Conservation (phyloP, 2,113 vertebrate genomes). For the Xiphophorus hellerii region DNA sequence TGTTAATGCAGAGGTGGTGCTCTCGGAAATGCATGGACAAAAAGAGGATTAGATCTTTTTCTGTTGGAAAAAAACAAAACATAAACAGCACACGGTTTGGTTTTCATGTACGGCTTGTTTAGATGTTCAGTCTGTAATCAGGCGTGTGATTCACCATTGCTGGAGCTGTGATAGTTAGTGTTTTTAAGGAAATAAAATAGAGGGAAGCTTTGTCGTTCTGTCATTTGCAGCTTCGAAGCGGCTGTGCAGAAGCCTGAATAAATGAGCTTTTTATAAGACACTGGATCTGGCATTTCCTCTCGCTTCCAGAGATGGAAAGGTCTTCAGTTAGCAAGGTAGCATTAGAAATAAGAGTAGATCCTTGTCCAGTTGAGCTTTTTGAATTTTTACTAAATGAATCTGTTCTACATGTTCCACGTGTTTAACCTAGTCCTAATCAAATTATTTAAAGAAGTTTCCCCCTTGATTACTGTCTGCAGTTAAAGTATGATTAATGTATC, state of each 20-base stretch:
- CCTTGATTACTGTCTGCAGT: not conserved
- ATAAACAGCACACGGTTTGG: not conserved
- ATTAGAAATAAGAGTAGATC: not conserved
- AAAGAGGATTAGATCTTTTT: constrained; percentile 7
- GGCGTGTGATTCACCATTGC: constrained; percentile 3
- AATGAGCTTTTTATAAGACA: not conserved
- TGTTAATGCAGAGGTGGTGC: constrained; percentile 24
- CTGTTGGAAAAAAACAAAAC: not conserved
- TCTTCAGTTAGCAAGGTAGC: not conserved
- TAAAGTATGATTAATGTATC: not conserved
- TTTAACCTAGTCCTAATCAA: not conserved
- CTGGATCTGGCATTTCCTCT: not conserved
- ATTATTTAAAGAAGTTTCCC: not conserved
- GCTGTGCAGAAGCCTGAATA: constrained; percentile 7
- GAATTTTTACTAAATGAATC: not conserved
- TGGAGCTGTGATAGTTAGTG: not conserved
- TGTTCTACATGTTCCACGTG: not conserved
- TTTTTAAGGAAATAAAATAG: constrained; percentile 18
- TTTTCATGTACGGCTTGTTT: not conserved
- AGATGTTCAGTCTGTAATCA: not conserved
- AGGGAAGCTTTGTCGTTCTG: constrained; percentile 16
- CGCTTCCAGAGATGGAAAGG: not conserved
- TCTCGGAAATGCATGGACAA: constrained; percentile 1
- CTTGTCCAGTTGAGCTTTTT: not conserved
- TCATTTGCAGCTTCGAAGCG: constrained; percentile 24